A percentile compares a stretch with the other conserved stretches of the same genome.
Evolutionary conservation across 2,888 invertebrate genomes (phyloP).

Genomic region (Steromphala cineraria): DNA sequence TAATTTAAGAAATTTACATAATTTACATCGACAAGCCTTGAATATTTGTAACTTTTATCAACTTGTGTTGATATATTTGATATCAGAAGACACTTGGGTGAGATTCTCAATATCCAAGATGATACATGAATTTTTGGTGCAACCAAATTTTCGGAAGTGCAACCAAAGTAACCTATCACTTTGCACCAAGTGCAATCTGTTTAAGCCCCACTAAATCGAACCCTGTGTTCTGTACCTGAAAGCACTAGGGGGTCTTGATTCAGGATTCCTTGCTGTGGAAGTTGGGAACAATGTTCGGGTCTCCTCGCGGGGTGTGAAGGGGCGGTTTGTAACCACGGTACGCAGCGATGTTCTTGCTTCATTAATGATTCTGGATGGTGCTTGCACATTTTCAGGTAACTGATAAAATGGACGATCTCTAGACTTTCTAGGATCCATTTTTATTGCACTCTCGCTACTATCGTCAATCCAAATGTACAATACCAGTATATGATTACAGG

Average conservation of each 20-base stretch:
- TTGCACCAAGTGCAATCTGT: too few relatives aligned
- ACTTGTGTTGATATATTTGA: too few relatives aligned
- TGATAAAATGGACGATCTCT: constrained; percentile 69
- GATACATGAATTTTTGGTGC: too few relatives aligned
- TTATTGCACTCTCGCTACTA: not conserved
- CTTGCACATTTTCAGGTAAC: constrained; percentile 65
- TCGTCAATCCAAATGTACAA: not conserved
- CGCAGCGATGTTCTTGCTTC: constrained; percentile 76
- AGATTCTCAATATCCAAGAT: too few relatives aligned
- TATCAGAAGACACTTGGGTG: too few relatives aligned
- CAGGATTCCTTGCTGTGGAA: constrained; percentile 63
- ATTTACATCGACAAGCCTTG: too few relatives aligned
- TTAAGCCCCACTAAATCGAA: too few relatives aligned
- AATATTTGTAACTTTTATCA: too few relatives aligned
- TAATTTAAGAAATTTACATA: too few relatives aligned
- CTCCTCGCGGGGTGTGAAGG: constrained; percentile 89
- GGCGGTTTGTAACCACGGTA: constrained; percentile 87
- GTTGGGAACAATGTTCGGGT: constrained; percentile 85
- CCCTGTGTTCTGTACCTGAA: constrained; percentile 65
- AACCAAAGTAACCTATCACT: too few relatives aligned
- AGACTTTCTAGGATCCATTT: constrained; percentile 42
- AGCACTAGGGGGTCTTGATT: constrained; percentile 73
- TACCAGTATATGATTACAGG: not conserved
- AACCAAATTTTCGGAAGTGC: too few relatives aligned
- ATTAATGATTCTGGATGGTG: constrained; percentile 70